Evolutionary conservation across 2,888 invertebrate genomes (phyloP), one percentile per base, ranked within the genome.

Genomic region (Cerceris rybyensis): DNA sequence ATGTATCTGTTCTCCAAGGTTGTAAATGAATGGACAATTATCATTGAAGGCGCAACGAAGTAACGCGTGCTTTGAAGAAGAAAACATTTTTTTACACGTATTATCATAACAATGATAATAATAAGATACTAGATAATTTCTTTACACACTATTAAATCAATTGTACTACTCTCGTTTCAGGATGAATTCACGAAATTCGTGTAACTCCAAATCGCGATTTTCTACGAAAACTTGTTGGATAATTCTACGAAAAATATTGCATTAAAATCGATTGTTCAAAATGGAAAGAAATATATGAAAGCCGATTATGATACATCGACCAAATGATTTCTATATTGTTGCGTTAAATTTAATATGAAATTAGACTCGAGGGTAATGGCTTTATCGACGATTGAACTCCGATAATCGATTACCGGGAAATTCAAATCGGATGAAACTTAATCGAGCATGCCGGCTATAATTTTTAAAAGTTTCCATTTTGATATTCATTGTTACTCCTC

Each of bases 401-500:
- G 74, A 70, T 78, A 80, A 85, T 85, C 80, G 83, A 55, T 70
- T 55, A 74, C 58, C 52, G 66, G 75, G 74, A 75, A 70, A 64
- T 70, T 75, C 75, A 83, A 83, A 82, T 83, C 81, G 80, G 83
- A 81, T 85, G 73, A 82, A 72, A 72, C 75, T 78, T 77, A 83
- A 75, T 80, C 80, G 79, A 82, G 70, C 80, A 73, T 64, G 54
- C 59, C 54, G 63, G 78, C 57, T 55, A 72, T 60, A 70, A 70
- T 83, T 78, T 80, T 82, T 82, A 81, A 71, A 81, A 78, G 79
- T 81, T 83, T 85, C 72, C 75, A 76, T 78, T 80, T 71, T 73
- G 74, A 74, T 73, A 69, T 79, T 82, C 79, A 80, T 83, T 85
- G 85, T 83, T 77, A 83, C 81, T 28, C 28, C 28, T 28, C 85